phyloP scores from a whole-genome alignment of 2,888 invertebrate genomes.

The Pammene fasciana region DNA sequence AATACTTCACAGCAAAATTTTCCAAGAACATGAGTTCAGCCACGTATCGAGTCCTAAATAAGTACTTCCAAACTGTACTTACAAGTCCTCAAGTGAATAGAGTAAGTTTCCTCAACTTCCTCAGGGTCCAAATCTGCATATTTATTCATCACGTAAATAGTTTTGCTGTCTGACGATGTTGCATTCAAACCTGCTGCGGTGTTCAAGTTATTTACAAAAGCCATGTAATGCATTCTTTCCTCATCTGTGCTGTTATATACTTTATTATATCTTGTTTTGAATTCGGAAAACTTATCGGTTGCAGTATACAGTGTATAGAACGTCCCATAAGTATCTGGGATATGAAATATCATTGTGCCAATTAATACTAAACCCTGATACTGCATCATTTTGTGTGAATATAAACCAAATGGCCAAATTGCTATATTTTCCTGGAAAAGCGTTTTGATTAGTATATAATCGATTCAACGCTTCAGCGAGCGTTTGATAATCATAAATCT shows the following conservation, averaged over 20 bases:
- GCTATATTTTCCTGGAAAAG: neutral
- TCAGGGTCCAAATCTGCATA: constrained; percentile 59
- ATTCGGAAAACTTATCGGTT: constrained; percentile 53
- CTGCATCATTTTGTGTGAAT: neutral
- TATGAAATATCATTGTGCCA: neutral
- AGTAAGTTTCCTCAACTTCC: constrained; percentile 56
- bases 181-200: constrained; percentile 55
- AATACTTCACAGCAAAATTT: too few relatives aligned
- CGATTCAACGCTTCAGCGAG: neutral
- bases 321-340: constrained; percentile 21
- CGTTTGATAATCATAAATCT: neutral
- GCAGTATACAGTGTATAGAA: constrained; percentile 45
- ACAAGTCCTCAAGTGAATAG: constrained; percentile 59
- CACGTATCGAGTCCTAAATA: constrained; percentile 10
- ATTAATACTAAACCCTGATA: constrained; percentile 17
- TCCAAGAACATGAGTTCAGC: too few relatives aligned
- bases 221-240: constrained; percentile 51
- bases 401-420: neutral
- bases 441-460: constrained; percentile 10
- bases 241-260: constrained; percentile 49
- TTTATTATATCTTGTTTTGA: constrained; percentile 57
- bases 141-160: constrained; percentile 58
- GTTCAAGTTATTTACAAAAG: constrained; percentile 59
- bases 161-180: constrained; percentile 45
- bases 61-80: constrained; percentile 47